Conservation (phyloP, 2,797 vertebrate genomes). For the Tokudaia tokunoshimensis region DNA sequence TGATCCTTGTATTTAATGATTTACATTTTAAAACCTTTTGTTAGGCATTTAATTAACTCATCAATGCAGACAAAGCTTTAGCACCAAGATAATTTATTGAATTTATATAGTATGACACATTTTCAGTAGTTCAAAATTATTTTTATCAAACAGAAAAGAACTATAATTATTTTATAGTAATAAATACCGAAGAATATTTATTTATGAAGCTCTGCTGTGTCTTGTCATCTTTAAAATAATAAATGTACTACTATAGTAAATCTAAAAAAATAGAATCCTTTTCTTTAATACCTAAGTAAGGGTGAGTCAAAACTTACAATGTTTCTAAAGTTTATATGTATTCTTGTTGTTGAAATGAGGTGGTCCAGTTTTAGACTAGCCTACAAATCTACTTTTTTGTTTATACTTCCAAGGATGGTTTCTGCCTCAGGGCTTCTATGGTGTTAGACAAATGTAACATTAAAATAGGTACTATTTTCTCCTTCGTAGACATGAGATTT, state of each 20-base stretch:
- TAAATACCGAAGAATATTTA: constrained; percentile 8
- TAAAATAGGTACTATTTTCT: not conserved
- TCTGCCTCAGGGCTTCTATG: not conserved
- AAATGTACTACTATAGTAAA: not conserved
- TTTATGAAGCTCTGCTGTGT: not conserved
- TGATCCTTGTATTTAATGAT: not conserved
- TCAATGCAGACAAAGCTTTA: constrained; percentile 51
- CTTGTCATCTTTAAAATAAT: not conserved
- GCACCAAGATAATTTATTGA: constrained; percentile 71
- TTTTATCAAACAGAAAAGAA: constrained; percentile 26
- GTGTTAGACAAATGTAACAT: not conserved
- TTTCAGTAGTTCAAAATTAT: constrained; percentile 42
- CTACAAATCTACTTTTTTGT: not conserved
- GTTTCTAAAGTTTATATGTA: not conserved
- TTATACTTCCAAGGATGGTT: accelerated
- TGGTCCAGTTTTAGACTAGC: not conserved
- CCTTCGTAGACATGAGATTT: not conserved
- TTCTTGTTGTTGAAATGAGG: not conserved
- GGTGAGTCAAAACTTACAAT: not conserved
- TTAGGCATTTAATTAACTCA: constrained; percentile 28
- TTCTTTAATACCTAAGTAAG: not conserved
- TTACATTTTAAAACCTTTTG: constrained; percentile 36
- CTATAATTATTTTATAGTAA: constrained; percentile 1
- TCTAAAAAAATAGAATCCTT: constrained; percentile 37
- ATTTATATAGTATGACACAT: constrained; percentile 25